A percentile compares a stretch with the other conserved stretches of the same genome.
Conservation (phyloP, 2,888 invertebrate genomes). For the Pristionchus entomophagus region DNA sequence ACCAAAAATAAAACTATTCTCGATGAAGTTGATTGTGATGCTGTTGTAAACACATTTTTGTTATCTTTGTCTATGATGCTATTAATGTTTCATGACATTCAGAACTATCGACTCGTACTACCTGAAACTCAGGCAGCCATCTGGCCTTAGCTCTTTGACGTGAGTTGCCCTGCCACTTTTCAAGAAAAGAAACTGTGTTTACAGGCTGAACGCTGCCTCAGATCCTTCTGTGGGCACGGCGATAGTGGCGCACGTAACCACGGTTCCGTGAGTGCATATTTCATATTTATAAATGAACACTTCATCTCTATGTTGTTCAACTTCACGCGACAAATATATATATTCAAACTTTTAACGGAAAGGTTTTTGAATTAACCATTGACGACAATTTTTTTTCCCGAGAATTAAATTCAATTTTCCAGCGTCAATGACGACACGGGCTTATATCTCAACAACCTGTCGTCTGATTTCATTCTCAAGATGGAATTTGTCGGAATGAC, state of each 20-base stretch:
- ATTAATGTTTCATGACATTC: no score
- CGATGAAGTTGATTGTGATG: background rate
- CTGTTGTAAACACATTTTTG: no score
- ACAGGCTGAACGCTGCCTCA: background rate
- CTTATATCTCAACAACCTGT: background rate
- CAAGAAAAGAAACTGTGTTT: no score
- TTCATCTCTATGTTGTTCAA: background rate
- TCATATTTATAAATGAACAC: no score
- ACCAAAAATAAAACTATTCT: background rate
- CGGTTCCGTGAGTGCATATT: background rate
- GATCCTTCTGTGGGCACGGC: background rate
- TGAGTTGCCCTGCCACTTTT: no score
- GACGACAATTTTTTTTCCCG: no score
- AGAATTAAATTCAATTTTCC: background rate
- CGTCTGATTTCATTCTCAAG: background rate
- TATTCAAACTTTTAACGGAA: no score
- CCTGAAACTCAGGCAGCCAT: background rate
- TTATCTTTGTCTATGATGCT: no score
- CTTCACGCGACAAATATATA: background rate
- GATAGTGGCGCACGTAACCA: background rate
- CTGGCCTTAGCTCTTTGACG: no score
- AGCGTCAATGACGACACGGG: background rate
- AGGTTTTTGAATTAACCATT: no score
- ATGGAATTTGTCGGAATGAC: conserved; percentile 36
- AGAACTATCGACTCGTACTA: background rate